Base-by-base conservation (phyloP, 2,113 vertebrate genomes). In the Seriola quinqueradiata region DNA sequence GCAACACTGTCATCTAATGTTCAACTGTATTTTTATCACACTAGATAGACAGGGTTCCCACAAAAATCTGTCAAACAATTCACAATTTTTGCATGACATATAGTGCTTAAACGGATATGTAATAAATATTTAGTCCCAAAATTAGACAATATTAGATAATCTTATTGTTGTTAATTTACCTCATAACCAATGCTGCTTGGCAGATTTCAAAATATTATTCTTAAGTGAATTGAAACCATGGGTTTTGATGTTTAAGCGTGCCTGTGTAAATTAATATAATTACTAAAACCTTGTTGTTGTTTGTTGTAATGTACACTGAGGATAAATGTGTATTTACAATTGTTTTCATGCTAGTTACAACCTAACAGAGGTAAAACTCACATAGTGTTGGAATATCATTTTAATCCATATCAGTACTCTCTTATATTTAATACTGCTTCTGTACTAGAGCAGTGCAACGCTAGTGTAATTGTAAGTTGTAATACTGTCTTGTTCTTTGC, bases 401-500 rank as follows among this genome's bases (percentile, higher is more conserved):
- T 54, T 23, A 54, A n/a, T 52, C 11, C 10, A 52, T n/a, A 10
- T 12, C 16, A 11, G 21, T 4, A 21, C 34, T 42, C 6, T 36
- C 16, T 21, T 3, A 36, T 19, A 36, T 8, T 34, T 28, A 8
- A 8, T 19, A 21, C 13, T 6, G 13, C n/a, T 25, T 25, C 10
- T 16, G 28, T 16, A 25, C 3, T 9, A 32, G 8, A 61, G 28
- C 36, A 42, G n/a, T 55, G 32, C 16, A 59, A 21, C 48, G 59
- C 9, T 58, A 1, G 1, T 72, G 5, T 71, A 25, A 17, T 13
- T 70, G 0, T 68, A 44, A 59, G 21, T 13, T 79, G 0, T 72
- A 78, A 85, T 16, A 65, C 48, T 63, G n/a, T 50, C 4, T 61
- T 76, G 11, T 70, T 67, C 55, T 38, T 79, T 96, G 75, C 93